These are phyloP conservation scores for Hylyphantes graminicola DNA, from an alignment of 1,140 invertebrate genomes.

Conservation along the genomic window DNA sequence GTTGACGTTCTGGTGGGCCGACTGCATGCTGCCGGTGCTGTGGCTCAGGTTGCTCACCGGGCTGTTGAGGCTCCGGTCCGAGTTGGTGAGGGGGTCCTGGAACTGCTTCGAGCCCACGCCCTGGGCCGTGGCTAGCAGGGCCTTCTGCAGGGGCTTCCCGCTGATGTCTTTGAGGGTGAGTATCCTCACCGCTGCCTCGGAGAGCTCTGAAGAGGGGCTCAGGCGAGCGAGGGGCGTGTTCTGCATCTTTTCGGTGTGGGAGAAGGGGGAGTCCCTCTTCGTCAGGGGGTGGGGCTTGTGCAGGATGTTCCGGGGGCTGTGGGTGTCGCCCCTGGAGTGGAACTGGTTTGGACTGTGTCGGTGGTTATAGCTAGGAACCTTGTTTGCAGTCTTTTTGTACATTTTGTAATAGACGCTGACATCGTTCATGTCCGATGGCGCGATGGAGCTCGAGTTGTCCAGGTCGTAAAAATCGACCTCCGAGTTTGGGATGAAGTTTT, in stretches of 20 bases:
- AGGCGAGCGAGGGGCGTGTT: conserved; percentile 89
- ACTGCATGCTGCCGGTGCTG: conserved; percentile 73
- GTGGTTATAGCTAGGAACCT: conserved; percentile 66
- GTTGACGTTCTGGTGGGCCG: conserved; percentile 69
- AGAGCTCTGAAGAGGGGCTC: conserved; percentile 91
- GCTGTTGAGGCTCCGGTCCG: conserved; percentile 88
- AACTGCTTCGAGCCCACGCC: conserved; percentile 64
- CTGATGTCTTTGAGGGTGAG: conserved; percentile 92
- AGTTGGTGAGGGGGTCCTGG: conserved; percentile 77
- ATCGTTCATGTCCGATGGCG: conserved; percentile 96
- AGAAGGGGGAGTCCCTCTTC: conserved; percentile 71
- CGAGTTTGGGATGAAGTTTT: conserved; percentile 72
- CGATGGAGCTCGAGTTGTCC: conserved; percentile 96
- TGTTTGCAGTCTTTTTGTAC: conserved; percentile 76
- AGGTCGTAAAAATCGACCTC: conserved; percentile 85
- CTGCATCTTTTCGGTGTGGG: conserved; percentile 71
- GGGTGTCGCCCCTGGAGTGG: conserved; percentile 73
- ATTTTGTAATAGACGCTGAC: conserved; percentile 78
- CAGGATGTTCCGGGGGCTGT: conserved; percentile 65
- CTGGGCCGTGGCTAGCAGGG: conserved; percentile 86
- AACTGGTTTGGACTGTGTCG: conserved; percentile 66
- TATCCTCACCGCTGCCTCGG: conserved; percentile 89
- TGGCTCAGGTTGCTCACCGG: conserved; percentile 88
- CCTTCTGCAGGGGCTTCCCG: conserved; percentile 88
- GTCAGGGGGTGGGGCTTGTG: conserved; percentile 65